These are phyloP conservation scores for Drosophila parthenogenetica DNA, from an alignment of 2,888 invertebrate species.

Conservation along the genomic window DNA sequence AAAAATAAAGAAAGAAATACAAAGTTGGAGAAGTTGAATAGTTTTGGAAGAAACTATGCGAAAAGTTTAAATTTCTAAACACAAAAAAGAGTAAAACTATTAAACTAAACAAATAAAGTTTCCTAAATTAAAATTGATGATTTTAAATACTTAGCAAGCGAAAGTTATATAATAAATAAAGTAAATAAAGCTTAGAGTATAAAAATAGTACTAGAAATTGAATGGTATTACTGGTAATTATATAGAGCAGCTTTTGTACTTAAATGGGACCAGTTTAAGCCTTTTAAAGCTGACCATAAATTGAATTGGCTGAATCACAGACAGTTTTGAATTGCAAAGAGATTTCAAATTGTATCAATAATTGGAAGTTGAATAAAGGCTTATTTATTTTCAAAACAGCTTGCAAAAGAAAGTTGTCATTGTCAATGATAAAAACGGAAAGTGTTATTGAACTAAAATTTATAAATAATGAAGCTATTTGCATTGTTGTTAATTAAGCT, in stretches of 20 bases:
- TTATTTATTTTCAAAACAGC: neutral
- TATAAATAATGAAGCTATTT: neutral
- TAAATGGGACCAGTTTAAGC: neutral
- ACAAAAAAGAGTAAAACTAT: too few relatives aligned
- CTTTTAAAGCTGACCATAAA: neutral
- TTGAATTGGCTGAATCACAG: neutral
- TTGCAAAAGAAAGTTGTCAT: slow-evolving; percentile 33
- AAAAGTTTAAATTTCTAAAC: neutral
- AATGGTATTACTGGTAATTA: neutral
- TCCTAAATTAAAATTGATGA: too few relatives aligned
- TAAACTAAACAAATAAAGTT: too few relatives aligned
- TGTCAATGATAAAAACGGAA: slow-evolving; percentile 12
- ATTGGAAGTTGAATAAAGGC: neutral
- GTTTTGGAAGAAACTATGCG: neutral
- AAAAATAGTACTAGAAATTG: slow-evolving; percentile 1
- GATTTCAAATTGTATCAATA: neutral
- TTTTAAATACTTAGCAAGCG: too few relatives aligned
- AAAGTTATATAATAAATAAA: neutral
- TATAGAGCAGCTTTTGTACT: neutral
- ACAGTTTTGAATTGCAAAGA: neutral
- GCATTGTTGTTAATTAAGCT: slow-evolving; percentile 1
- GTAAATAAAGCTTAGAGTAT: neutral
- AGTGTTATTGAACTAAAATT: slow-evolving; percentile 11
- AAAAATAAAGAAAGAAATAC: neutral
- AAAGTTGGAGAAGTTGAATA: neutral